Base-by-base conservation (phyloP, 2,888 invertebrate genomes). In the Cheilosia pagana region DNA sequence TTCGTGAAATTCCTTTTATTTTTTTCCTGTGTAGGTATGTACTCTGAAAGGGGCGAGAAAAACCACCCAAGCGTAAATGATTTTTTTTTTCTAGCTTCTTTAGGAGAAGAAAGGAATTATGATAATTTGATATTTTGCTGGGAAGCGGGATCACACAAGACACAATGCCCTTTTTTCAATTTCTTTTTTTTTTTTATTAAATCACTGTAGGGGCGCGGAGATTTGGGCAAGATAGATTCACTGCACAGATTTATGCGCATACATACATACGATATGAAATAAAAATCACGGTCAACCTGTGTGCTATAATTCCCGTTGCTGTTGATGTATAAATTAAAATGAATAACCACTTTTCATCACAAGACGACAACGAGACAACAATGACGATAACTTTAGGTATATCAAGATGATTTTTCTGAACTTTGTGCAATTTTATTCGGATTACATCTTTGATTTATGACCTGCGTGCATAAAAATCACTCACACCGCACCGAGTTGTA, bases 401-500 rank as follows among this genome's bases (percentile, higher is more conserved):
- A 45, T 57, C n/a, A 45, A 31, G 21, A 72, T 53, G 31, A 65
- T 57, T 75, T 55, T 16, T 25, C 19, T 60, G 55, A 55, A 45
- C 45, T 62, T 55, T 60, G 35, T 50, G 62, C 68, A 50, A 48
- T 63, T 16, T 31, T 28, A 39, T 55, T 45, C 63, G 23, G 63
- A 83, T 83, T 79, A 83, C 83, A 83, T 83, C 59, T 74, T 79
- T 39, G 35, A 41, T 45, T 67, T 52, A 43, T 41, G 43, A 65
- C 48, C 31, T 35, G 43, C 52, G 50, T 60, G 52, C 12, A 71
- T 25, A 31, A 10, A 21, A 31, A 31, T 25, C 59, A 59, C 35
- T 70, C 16, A 8, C 45, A n/a, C n/a, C n/a, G 16, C 16, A 19
- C 3, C n/a, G n/a, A 43, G 23, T 23, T 7, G 25, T 31, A 12